Evolutionary conservation across 1,140 invertebrate genomes (phyloP), one percentile per base, ranked within the genome.

Genomic region (Palaemon carinicauda): DNA sequence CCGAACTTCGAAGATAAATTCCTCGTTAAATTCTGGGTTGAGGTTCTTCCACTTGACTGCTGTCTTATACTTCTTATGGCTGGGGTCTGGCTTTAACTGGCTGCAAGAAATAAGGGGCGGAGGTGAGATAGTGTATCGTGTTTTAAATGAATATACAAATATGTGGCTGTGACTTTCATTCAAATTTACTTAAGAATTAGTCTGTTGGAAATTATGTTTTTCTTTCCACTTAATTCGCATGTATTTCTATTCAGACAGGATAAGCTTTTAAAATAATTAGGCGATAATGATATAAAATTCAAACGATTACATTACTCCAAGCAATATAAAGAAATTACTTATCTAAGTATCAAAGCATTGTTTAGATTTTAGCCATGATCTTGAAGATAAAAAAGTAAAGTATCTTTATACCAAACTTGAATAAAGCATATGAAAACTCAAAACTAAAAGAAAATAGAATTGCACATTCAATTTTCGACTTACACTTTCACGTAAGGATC

Each of bases 11-110:
- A 98, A 98, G 33, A 94, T 92, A 91, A 98, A 98, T 91, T 97
- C 96, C 93, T 98, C 97, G 91, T 98, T 97, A 93, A 95, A 98
- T 89, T 97, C 95, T 41, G 97, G 97, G 92, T 98, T 98, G 69
- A 98, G 91, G 71, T 97, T 98, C 90, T 96, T 95, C 95, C 97
- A 97, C 92, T 98, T 98, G 71, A 97, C 95, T 15, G 94, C 94
- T 12, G 97, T 97, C 91, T 96, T 97, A 91, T 95, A 92, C 91
- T 97, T 96, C 89, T 95, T 94, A 90, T 95, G 94, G 90, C 91
- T 92, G 54, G 94, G 94, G 92, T 96, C 96, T 29, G 96, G 96
- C 90, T 95, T 95, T 85, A 96, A 91, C 91, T 95, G 94, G 60
- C 95, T 96, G 81, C 14, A 90, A 52, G 52, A 14, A 12, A 31